A percentile compares a stretch with the other conserved stretches of the same genome.
phyloP scores from a whole-genome alignment of 2,113 vertebrate species.

The Upupa epops region DNA sequence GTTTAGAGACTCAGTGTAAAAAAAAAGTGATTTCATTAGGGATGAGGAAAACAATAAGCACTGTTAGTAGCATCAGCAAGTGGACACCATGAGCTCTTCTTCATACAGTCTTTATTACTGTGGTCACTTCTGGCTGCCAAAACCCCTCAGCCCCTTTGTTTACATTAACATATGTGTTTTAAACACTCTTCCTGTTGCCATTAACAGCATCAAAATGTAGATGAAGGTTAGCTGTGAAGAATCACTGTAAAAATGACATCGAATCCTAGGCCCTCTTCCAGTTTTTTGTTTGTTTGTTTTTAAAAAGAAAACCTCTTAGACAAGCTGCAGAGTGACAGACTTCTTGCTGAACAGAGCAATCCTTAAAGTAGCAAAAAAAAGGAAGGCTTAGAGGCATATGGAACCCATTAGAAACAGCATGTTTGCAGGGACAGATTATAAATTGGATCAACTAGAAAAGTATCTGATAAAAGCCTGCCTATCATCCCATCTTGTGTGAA shows the following conservation, averaged over 20 bases:
- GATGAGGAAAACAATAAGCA: not conserved
- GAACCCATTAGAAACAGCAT: slow-evolving; percentile 63
- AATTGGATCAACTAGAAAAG: slow-evolving; percentile 58
- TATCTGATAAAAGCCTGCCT: slow-evolving; percentile 31
- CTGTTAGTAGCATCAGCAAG: not conserved
- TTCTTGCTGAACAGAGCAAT: slow-evolving; percentile 53
- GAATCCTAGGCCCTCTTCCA: slow-evolving; percentile 23
- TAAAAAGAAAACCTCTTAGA: not conserved
- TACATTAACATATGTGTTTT: not conserved
- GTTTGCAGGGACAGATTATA: slow-evolving; percentile 60
- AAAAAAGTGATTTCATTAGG: not conserved
- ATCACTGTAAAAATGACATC: not conserved
- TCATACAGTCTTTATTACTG: not conserved
- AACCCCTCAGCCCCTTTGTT: not conserved
- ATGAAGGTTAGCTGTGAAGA: slow-evolving; percentile 13
- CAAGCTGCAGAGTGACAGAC: slow-evolving; percentile 54
- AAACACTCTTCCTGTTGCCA: not conserved
- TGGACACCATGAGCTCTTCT: not conserved
- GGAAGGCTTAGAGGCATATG: slow-evolving; percentile 54
- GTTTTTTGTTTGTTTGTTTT: not conserved
- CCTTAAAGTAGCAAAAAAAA: slow-evolving; percentile 29
- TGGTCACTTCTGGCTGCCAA: not conserved
- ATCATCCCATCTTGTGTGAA: slow-evolving; percentile 7
- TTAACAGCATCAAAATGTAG: not conserved
- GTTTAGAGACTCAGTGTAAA: not conserved